Evolutionary conservation across 2,797 vertebrate genomes (phyloP), one percentile per base, ranked within the genome.

Genomic region (Antennarius maculatus): DNA sequence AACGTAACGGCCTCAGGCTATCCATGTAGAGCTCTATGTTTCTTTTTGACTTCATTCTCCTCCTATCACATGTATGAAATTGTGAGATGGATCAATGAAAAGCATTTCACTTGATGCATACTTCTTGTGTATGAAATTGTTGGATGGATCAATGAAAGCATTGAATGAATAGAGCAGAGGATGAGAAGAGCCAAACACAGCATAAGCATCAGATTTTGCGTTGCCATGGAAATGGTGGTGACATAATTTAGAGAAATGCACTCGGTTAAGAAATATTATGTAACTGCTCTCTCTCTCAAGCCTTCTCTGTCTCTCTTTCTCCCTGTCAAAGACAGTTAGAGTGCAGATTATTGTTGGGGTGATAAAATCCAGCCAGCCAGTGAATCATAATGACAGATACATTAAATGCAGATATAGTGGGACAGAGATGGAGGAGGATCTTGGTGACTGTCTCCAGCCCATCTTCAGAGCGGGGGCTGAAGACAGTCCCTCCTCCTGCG

Each of bases 201-300:
- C 61, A 10, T 49, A 77, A 68, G 66, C 41, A 13, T 86, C 60
- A 62, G 84, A 85, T 76, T 73, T 67, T 73, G 75, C 2, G 88
- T 92, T 92, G 86, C 91, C 91, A 92, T 91, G 89, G 93, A 80
- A 90, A 94, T 84, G 86, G 76, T 79, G 69, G 84, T 88, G 88
- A 85, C 82, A 86, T 84, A 86, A 77, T 92, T 90, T 90, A 80
- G 86, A 90, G 91, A 91, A 74, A 86, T 81, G 82, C 79, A 80
- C 70, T 77, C 61, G 71, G 87, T 91, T 89, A 90, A 87, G 86
- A 89, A 91, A 90, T 86, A 82, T 93, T 93, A 91, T 81, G 80
- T 86, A 93, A 93, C 75, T 60, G 41, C 74, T 80, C 56, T 37
- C 47, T 82, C 61, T 71, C 64, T 69, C 49, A 6, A 41, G 55